phyloP scores from a whole-genome alignment of 2,113 vertebrate genomes.

The Mus pahari region DNA sequence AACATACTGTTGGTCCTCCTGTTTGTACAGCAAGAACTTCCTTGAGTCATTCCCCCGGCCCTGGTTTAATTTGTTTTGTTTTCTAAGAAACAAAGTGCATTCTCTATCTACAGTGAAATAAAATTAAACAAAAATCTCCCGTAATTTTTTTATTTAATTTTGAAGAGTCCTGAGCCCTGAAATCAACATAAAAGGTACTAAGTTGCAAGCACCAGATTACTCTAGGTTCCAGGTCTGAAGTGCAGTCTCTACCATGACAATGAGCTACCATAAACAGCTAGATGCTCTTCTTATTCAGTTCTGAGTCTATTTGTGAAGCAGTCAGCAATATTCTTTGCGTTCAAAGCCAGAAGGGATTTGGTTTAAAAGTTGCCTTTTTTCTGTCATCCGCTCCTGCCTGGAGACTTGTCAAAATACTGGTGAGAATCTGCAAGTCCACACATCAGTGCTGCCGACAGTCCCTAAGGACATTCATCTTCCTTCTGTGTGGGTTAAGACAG shows the following conservation, averaged over 20 bases:
- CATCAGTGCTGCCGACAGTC: background rate
- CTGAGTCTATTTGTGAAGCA: background rate
- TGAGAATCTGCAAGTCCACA: background rate
- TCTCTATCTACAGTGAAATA: background rate
- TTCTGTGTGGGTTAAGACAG: background rate
- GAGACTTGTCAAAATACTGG: background rate
- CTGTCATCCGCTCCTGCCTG: background rate
- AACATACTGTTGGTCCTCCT: accelerated
- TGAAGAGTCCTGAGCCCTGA: background rate
- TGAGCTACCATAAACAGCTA: background rate
- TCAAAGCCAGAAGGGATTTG: constrained; percentile 18
- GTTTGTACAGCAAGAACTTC: background rate
- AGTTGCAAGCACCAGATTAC: constrained; percentile 24
- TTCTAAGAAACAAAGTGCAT: background rate
- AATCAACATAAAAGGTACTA: background rate
- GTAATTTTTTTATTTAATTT: constrained; percentile 28
- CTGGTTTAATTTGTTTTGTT: background rate
- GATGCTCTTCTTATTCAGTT: background rate
- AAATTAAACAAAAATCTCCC: constrained; percentile 3
- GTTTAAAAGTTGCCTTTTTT: constrained; percentile 14
- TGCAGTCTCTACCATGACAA: background rate
- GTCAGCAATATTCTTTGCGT: background rate
- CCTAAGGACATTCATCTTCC: background rate
- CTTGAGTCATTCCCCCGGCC: background rate
- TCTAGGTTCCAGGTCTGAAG: background rate